These are phyloP conservation scores for Palloptera scutellata DNA, from an alignment of 2,888 invertebrate species.

Conservation along the genomic window DNA sequence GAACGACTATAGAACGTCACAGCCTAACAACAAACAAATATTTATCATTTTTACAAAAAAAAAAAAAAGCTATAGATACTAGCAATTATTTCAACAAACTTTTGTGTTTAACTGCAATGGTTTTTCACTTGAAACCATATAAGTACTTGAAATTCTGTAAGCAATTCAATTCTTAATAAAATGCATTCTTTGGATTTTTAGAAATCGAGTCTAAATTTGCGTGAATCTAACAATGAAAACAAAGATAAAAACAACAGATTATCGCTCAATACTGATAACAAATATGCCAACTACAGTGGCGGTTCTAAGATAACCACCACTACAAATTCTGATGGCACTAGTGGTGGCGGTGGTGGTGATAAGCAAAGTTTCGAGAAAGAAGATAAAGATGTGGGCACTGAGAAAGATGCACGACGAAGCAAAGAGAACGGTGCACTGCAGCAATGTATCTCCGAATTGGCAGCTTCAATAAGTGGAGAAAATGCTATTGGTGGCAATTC, in stretches of 20 bases:
- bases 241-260: constrained; percentile 53
- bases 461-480: constrained; percentile 62
- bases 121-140: too few species aligned
- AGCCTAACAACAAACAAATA: too few species aligned
- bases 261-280: constrained; percentile 58
- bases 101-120: too few species aligned
- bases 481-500: constrained; percentile 39
- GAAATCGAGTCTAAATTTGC: constrained; percentile 60
- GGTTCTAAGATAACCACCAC: constrained; percentile 27
- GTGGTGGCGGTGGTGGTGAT: constrained; percentile 39
- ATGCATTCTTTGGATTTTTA: constrained; percentile 26
- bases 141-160: too few species aligned
- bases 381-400: constrained; percentile 60
- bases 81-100: too few species aligned
- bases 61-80: too few species aligned
- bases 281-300: constrained; percentile 41
- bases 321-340: constrained; percentile 37
- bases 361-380: constrained; percentile 52
- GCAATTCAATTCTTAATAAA: too few species aligned
- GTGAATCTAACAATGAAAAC: constrained; percentile 48
- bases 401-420: constrained; percentile 56
- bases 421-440: constrained; percentile 62
- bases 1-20: too few species aligned
- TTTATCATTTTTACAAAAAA: too few species aligned
- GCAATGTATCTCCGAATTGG: constrained; percentile 78